These are phyloP conservation scores for Clostera curtula DNA, from an alignment of 2,888 invertebrate species.

Conservation along the genomic window DNA sequence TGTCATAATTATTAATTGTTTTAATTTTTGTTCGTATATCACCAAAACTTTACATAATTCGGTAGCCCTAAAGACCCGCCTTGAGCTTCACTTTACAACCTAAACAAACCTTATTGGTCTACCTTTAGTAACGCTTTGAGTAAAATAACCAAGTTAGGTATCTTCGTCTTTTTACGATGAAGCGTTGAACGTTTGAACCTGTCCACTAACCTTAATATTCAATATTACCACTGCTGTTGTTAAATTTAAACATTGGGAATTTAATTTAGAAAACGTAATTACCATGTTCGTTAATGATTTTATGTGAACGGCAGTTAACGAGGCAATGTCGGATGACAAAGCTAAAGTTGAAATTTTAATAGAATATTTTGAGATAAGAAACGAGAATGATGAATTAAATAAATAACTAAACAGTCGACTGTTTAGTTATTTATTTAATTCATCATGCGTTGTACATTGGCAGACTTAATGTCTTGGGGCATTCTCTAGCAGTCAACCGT, in stretches of 20 bases:
- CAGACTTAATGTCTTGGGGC: no score
- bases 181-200: constrained; percentile 33
- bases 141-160: constrained; percentile 39
- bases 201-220: constrained; percentile 30
- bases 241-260: constrained; percentile 41
- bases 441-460: no score
- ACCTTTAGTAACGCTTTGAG: constrained; percentile 46
- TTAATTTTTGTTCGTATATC: no score
- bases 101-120: constrained; percentile 37
- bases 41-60: no score
- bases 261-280: constrained; percentile 57
- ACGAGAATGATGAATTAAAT: no score
- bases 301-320: constrained; percentile 39
- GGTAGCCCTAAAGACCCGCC: no score
- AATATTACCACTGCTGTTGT: constrained; percentile 28
- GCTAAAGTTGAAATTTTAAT: no score
- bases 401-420: no score
- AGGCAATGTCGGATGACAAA: constrained; percentile 41
- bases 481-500: no score
- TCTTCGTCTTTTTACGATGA: constrained; percentile 26
- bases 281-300: constrained; percentile 47
- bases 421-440: no score
- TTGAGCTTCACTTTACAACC: constrained; percentile 26
- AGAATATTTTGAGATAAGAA: no score
- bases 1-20: no score